Percentiles rank a stretch among this genome's conserved stretches.
These are phyloP conservation scores for Emesis castigata DNA, from an alignment of 2,888 invertebrate species.

Conservation along the genomic window DNA sequence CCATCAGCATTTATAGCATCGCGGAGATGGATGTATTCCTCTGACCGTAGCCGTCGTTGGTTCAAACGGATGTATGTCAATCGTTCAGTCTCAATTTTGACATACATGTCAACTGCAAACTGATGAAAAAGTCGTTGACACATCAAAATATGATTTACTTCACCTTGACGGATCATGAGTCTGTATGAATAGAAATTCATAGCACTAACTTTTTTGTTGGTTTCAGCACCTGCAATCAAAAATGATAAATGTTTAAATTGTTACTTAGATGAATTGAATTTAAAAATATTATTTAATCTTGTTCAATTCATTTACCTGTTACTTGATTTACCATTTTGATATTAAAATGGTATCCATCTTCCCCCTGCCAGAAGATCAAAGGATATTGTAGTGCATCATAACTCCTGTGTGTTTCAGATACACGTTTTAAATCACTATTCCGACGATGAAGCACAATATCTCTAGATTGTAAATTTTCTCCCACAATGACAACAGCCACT, in stretches of 20 bases:
- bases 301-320: constrained; percentile 11
- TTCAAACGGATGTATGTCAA: constrained; percentile 6
- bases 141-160: constrained; percentile 22
- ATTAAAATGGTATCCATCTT: neutral
- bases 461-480: too few relatives aligned
- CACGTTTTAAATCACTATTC: too few relatives aligned
- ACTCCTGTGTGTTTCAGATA: too few relatives aligned
- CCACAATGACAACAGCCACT: too few relatives aligned
- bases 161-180: constrained; percentile 20
- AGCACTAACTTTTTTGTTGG: constrained; percentile 21
- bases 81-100: constrained; percentile 20
- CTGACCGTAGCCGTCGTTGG: constrained; percentile 37
- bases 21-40: constrained; percentile 63
- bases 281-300: constrained; percentile 18
- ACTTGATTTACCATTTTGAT: constrained; percentile 12
- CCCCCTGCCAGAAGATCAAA: neutral
- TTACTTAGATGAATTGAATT: constrained; percentile 6
- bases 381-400: too few relatives aligned
- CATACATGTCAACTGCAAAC: constrained; percentile 18
- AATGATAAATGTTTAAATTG: constrained; percentile 7
- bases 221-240: constrained; percentile 19
- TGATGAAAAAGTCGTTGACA: constrained; percentile 16
- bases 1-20: constrained; percentile 59
- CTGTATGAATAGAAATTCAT: constrained; percentile 20
- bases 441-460: too few relatives aligned